Conservation (phyloP, 2,888 invertebrate species). For the Cerastis leucographa region DNA sequence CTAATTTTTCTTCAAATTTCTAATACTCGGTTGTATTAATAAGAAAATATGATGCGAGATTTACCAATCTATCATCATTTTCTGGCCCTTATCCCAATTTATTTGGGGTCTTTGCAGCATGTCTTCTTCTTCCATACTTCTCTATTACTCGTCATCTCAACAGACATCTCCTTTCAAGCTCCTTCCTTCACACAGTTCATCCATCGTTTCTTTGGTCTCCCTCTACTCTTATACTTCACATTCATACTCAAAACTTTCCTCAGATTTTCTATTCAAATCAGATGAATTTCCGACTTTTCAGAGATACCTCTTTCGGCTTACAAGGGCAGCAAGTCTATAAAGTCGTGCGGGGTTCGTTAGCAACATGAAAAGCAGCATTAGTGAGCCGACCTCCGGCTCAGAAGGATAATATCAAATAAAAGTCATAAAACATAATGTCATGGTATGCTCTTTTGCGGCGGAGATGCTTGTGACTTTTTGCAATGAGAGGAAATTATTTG, state of each 20-base stretch:
- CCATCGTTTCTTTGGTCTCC: too few species aligned
- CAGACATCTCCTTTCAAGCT: too few species aligned
- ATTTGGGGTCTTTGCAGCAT: too few species aligned
- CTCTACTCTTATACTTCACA: too few species aligned
- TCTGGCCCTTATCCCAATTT: too few species aligned
- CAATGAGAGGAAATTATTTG: not conserved
- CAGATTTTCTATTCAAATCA: too few species aligned
- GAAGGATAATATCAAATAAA: constrained; percentile 76
- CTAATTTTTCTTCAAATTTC: not conserved
- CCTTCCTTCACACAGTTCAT: too few species aligned
- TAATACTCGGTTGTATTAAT: not conserved
- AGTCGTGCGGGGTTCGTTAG: constrained; percentile 74
- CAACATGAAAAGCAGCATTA: constrained; percentile 78
- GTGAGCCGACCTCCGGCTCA: constrained; percentile 68
- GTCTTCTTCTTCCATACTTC: too few species aligned
- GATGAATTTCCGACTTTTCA: not conserved
- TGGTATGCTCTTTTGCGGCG: constrained; percentile 41
- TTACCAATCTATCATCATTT: not conserved
- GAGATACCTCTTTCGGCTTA: constrained; percentile 6
- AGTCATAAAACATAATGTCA: constrained; percentile 68
- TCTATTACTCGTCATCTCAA: too few species aligned
- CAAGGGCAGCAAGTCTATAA: constrained; percentile 44
- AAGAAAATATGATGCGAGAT: not conserved
- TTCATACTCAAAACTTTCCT: too few species aligned
- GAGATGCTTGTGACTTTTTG: constrained; percentile 31